Conservation (phyloP, 2,888 invertebrate species). For the Scaptomyza parva region DNA sequence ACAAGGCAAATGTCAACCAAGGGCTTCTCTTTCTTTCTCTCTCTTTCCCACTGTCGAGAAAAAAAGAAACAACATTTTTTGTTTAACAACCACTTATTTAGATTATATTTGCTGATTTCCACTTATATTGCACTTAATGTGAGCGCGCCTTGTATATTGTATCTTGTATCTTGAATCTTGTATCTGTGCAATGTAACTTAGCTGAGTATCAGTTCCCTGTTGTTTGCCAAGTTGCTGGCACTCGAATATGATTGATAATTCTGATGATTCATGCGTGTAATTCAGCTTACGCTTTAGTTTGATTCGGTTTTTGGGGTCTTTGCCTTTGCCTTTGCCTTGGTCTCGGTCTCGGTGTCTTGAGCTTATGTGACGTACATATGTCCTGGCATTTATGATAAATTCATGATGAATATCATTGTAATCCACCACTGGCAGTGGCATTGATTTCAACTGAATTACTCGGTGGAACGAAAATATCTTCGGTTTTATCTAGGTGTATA, state of each 20-base stretch:
- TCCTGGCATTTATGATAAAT: slow-evolving; percentile 64
- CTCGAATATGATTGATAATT: slow-evolving; percentile 80
- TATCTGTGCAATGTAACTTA: slow-evolving; percentile 43
- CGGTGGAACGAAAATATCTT: background rate
- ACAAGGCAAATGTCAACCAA: slow-evolving; percentile 56
- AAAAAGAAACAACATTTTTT: slow-evolving; percentile 45
- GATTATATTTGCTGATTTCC: slow-evolving; percentile 82
- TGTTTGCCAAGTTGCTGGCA: slow-evolving; percentile 60
- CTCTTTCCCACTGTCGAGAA: background rate
- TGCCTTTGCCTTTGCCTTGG: slow-evolving; percentile 10
- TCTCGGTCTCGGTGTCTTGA: slow-evolving; percentile 7
- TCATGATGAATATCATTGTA: slow-evolving; percentile 39
- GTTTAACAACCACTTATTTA: slow-evolving; percentile 82
- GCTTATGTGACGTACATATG: slow-evolving; percentile 43
- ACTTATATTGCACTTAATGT: slow-evolving; percentile 77
- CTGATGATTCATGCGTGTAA: slow-evolving; percentile 79
- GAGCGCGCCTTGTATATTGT: slow-evolving; percentile 25
- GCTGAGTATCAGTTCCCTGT: slow-evolving; percentile 38
- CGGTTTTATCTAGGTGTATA: background rate
- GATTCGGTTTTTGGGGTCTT: background rate
- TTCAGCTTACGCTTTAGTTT: slow-evolving; percentile 59
- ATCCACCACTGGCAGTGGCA: background rate
- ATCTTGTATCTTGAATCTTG: slow-evolving; percentile 29
- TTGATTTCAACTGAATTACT: slow-evolving; percentile 12
- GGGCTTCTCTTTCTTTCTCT: slow-evolving; percentile 13